A percentile compares a stretch with the other conserved stretches of the same genome.
These are phyloP conservation scores for Resseliella maxima DNA, from an alignment of 2,888 invertebrate genomes.

Conservation along the genomic window DNA sequence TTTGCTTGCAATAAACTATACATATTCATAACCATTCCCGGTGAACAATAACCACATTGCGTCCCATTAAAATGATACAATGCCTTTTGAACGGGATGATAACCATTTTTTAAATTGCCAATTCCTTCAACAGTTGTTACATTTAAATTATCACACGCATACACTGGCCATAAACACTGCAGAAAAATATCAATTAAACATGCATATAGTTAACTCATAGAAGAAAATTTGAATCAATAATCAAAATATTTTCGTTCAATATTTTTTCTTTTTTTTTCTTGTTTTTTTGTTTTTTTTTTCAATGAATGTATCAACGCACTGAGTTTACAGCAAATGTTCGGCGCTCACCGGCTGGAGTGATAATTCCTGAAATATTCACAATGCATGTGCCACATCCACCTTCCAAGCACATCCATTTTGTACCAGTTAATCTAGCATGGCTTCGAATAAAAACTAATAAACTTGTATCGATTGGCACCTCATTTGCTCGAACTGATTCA, in stretches of 20 bases:
- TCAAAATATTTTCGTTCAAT: too few species aligned
- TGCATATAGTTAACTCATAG: too few species aligned
- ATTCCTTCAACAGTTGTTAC: slow-evolving; percentile 77
- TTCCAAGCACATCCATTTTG: slow-evolving; percentile 72
- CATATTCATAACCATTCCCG: slow-evolving; percentile 71
- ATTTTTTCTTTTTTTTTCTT: too few species aligned
- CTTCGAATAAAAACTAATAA: slow-evolving; percentile 66
- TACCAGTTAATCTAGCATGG: slow-evolving; percentile 69
- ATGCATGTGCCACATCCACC: slow-evolving; percentile 73
- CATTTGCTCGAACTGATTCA: not conserved
- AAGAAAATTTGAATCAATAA: too few species aligned
- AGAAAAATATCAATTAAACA: too few species aligned
- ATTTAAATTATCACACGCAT: slow-evolving; percentile 73
- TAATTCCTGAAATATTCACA: slow-evolving; percentile 63
- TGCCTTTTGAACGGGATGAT: slow-evolving; percentile 73
- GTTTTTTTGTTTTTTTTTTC: too few species aligned
- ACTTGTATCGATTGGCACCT: slow-evolving; percentile 6
- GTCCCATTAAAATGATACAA: slow-evolving; percentile 73
- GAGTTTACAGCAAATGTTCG: slow-evolving; percentile 60
- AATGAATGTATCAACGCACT: slow-evolving; percentile 58
- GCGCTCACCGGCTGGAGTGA: slow-evolving; percentile 59
- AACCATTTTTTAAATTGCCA: slow-evolving; percentile 72
- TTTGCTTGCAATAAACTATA: slow-evolving; percentile 69
- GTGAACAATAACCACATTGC: slow-evolving; percentile 79
- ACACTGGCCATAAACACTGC: slow-evolving; percentile 58